Evolutionary conservation across 2,113 vertebrate species (phyloP).

Genomic region (Eurypyga helias): DNA sequence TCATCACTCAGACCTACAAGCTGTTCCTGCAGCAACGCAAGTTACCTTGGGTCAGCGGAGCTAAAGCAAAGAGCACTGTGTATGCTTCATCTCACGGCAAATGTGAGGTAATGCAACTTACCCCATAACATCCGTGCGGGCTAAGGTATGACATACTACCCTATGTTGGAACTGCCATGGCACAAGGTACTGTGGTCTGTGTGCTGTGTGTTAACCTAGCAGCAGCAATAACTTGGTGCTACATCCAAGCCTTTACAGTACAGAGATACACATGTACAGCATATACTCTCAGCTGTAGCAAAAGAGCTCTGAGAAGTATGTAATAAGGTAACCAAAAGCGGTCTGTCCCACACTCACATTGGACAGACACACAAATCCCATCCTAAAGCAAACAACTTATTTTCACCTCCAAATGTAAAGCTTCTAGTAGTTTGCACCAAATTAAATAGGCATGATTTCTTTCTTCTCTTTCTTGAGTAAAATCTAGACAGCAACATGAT

Average conservation of each 20-base stretch:
- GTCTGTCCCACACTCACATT: neutral
- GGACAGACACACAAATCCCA: neutral
- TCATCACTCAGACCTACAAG: neutral
- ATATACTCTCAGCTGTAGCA: neutral
- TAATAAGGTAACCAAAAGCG: neutral
- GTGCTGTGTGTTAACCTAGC: neutral
- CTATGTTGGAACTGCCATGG: neutral
- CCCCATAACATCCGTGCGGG: neutral
- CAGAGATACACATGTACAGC: neutral
- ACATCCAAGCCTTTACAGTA: neutral
- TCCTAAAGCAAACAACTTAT: neutral
- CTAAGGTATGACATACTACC: neutral
- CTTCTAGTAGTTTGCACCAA: neutral
- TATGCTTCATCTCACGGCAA: neutral
- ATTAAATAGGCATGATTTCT: neutral
- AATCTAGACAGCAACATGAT: neutral
- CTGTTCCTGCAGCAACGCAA: neutral
- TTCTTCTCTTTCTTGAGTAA: neutral
- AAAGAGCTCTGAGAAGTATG: neutral
- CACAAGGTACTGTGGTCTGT: neutral
- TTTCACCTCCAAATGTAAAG: neutral
- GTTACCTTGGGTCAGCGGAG: neutral
- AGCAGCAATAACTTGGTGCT: neutral
- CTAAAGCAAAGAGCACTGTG: neutral
- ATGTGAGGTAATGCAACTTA: neutral